phyloP scores from a whole-genome alignment of 2,797 vertebrate genomes.

The Forpus xanthops region DNA sequence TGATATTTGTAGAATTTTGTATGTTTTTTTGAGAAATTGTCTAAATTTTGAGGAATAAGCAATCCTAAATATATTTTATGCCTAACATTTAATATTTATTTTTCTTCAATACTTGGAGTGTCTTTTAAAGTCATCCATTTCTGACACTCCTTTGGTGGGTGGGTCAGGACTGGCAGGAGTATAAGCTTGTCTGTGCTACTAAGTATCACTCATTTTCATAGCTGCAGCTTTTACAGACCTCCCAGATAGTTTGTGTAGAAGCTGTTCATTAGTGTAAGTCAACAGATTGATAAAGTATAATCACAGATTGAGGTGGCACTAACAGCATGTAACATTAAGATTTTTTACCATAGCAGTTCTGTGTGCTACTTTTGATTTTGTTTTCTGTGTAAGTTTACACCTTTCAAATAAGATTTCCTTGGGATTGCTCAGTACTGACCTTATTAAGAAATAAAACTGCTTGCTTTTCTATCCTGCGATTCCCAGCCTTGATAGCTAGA shows the following conservation, averaged over 20 bases:
- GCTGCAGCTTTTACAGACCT: not conserved
- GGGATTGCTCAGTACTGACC: not conserved
- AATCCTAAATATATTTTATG: not conserved
- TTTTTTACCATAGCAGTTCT: not conserved
- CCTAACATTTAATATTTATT: not conserved
- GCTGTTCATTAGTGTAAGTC: not conserved
- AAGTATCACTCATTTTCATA: not conserved
- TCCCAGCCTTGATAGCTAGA: not conserved
- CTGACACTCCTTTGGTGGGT: not conserved
- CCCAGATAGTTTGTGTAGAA: not conserved
- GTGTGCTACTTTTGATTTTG: not conserved
- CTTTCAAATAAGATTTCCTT: not conserved
- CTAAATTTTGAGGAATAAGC: not conserved
- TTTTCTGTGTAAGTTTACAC: not conserved
- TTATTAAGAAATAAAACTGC: not conserved
- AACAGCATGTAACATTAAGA: not conserved
- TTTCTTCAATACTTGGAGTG: not conserved
- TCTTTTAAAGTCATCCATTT: not conserved
- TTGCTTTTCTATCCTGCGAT: not conserved
- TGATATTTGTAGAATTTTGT: not conserved
- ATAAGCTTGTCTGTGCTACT: not conserved
- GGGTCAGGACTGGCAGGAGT: not conserved
- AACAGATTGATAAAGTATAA: not conserved
- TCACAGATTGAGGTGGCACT: not conserved
- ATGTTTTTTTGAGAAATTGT: not conserved